Base-by-base conservation (phyloP, 2,888 invertebrate genomes). In the Platycheirus albimanus region DNA sequence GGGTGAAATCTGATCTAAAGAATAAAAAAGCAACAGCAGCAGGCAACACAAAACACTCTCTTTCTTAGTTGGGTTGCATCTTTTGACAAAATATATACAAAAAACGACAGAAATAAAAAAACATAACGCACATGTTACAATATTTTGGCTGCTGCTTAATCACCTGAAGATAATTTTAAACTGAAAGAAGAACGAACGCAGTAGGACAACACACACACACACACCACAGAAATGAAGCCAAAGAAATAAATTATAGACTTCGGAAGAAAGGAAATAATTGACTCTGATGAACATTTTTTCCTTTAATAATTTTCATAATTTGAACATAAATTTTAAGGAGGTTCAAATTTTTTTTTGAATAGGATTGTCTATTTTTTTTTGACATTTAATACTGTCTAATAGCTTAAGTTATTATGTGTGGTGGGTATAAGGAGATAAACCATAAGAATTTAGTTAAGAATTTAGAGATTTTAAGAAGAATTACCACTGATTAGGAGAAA, bases 81-180 rank as follows among this genome's bases (percentile, higher is more conserved):
- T 69, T 69, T 72, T 51, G 63, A 71, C 45, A 70, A 41, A 15
- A 52, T n/a, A 67, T n/a, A 54, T 24, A 13, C 5, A 49, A 28
- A 24, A n/a, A n/a, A n/a, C n/a, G n/a, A 74, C 63, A 58, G 58
- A 19, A 64, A n/a, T n/a, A n/a, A n/a, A n/a, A 51, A 13, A 72
- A 69, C 83, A 83, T 70, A 77, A 84, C 80, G 85, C 86, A 87
- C 86, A 88, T 87, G 88, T 86, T 87, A 86, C 86, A 87, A 87
- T 88, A 87, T 88, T 88, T 88, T 88, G 88, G 87, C 87, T 88
- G 85, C 79, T 87, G 88, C 84, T 87, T 87, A 88, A 88, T 88
- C 87, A 88, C 85, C 87, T 87, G 88, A 86, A 85, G 85, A 76
- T 85, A 87, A 87, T 86, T 86, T 79, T 54, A 24, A 43, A 41